Evolutionary conservation across 2,888 invertebrate genomes (phyloP).

Genomic region (Mantis religiosa): DNA sequence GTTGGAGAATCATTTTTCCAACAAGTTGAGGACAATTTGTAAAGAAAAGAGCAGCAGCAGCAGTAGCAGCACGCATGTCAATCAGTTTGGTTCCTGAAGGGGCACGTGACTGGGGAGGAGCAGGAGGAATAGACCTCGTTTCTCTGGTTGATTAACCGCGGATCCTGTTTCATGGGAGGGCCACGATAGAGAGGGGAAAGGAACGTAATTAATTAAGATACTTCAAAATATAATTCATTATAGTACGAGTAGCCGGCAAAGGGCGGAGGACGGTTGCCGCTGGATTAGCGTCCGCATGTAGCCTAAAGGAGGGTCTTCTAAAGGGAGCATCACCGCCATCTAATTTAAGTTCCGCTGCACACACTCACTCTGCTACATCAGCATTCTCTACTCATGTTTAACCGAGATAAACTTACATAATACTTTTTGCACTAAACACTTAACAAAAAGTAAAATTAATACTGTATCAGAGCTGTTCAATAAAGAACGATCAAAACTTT

Average conservation of each 20-base stretch:
- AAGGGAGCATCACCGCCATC: background rate
- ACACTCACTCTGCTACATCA: no score
- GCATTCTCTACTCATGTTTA: no score
- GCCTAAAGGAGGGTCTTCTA: background rate
- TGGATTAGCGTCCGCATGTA: background rate
- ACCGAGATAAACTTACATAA: no score
- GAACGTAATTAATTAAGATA: conserved; percentile 31
- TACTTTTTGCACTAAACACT: no score
- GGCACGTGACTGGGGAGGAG: background rate
- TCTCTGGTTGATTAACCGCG: conserved; percentile 28
- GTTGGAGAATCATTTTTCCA: background rate
- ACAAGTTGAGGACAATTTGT: background rate
- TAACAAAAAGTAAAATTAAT: no score
- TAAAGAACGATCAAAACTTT: no score
- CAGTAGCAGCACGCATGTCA: background rate
- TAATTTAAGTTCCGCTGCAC: background rate
- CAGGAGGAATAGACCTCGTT: conserved; percentile 22
- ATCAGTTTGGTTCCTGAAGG: background rate
- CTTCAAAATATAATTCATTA: conserved; percentile 31
- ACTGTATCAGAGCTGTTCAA: no score
- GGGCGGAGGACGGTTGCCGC: background rate
- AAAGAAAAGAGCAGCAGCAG: background rate
- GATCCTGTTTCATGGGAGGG: conserved; percentile 18
- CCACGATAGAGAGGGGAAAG: background rate
- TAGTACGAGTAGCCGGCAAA: background rate